Evolutionary conservation across 2,888 invertebrate species (phyloP).

Genomic region (Petrolisthes cinctipes): DNA sequence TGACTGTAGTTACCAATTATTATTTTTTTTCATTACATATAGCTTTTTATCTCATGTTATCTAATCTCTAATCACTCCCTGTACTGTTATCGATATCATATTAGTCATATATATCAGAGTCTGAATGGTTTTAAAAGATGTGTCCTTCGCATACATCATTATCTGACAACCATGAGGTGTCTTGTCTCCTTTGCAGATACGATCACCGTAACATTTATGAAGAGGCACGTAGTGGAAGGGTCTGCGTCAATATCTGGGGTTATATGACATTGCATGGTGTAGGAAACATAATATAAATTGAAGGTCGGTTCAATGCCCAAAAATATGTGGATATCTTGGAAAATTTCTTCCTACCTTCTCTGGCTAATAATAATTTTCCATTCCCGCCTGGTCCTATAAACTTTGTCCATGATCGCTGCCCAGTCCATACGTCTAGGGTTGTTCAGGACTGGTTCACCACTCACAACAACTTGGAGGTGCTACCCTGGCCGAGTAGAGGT

Average conservation of each 20-base stretch:
- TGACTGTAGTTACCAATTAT: neutral
- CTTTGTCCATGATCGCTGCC: constrained; percentile 16
- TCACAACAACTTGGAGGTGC: neutral
- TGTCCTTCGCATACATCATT: too few relatives aligned
- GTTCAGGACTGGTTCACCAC: constrained; percentile 21
- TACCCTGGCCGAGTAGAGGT: neutral
- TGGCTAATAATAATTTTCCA: neutral
- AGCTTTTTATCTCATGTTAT: neutral
- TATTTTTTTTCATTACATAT: neutral
- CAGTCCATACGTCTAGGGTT: neutral
- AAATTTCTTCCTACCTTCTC: constrained; percentile 4
- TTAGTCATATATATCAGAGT: neutral
- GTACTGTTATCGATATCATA: neutral
- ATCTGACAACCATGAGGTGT: too few relatives aligned
- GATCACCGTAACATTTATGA: constrained; percentile 1
- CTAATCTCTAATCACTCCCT: neutral
- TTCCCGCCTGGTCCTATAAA: neutral
- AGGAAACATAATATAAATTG: neutral
- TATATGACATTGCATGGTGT: constrained; percentile 3
- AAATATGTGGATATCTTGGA: constrained; percentile 17
- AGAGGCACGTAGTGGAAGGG: constrained; percentile 16
- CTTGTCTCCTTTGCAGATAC: neutral
- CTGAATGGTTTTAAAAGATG: neutral
- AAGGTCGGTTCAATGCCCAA: constrained; percentile 1
- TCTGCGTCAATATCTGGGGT: constrained; percentile 9